A percentile compares a stretch with the other conserved stretches of the same genome.
These are phyloP conservation scores for Rhyacophila brunnea DNA, from an alignment of 1,140 invertebrate species.

Conservation along the genomic window DNA sequence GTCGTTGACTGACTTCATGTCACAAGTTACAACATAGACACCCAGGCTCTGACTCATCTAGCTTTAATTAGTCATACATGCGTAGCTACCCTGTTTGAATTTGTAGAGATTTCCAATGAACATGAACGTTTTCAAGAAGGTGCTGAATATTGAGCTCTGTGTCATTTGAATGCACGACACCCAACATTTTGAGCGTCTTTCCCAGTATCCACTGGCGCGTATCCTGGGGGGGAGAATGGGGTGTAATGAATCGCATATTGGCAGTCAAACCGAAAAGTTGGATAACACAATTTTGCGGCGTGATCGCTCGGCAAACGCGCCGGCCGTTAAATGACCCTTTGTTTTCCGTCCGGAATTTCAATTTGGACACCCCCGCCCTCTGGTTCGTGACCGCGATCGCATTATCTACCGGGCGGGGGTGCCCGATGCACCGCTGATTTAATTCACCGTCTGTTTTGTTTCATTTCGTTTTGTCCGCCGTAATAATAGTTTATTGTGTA, in stretches of 20 bases:
- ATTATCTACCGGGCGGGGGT: neutral
- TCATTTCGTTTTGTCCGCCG: too few relatives aligned
- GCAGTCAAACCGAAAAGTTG: slow-evolving; percentile 33
- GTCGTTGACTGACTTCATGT: too few relatives aligned
- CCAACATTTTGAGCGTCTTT: neutral
- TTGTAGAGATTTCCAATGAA: too few relatives aligned
- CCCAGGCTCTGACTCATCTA: too few relatives aligned
- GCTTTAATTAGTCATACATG: too few relatives aligned
- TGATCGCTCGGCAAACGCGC: slow-evolving; percentile 9
- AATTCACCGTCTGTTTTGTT: too few relatives aligned
- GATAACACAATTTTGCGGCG: slow-evolving; percentile 31
- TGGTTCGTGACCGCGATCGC: neutral
- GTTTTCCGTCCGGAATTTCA: slow-evolving; percentile 20
- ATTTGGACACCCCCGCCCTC: slow-evolving; percentile 8
- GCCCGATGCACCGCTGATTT: neutral
- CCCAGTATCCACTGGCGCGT: neutral
- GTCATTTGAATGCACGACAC: too few relatives aligned
- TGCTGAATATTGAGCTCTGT: too few relatives aligned
- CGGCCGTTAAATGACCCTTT: slow-evolving; percentile 15
- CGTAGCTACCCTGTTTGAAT: too few relatives aligned
- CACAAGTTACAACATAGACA: too few relatives aligned
- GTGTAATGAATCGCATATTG: slow-evolving; percentile 34
- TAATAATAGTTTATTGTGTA: too few relatives aligned
- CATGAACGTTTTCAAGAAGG: too few relatives aligned
- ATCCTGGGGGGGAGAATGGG: slow-evolving; percentile 8